These are phyloP conservation scores for Ciconia maguari DNA, from an alignment of 2,113 vertebrate genomes.

Conservation along the genomic window DNA sequence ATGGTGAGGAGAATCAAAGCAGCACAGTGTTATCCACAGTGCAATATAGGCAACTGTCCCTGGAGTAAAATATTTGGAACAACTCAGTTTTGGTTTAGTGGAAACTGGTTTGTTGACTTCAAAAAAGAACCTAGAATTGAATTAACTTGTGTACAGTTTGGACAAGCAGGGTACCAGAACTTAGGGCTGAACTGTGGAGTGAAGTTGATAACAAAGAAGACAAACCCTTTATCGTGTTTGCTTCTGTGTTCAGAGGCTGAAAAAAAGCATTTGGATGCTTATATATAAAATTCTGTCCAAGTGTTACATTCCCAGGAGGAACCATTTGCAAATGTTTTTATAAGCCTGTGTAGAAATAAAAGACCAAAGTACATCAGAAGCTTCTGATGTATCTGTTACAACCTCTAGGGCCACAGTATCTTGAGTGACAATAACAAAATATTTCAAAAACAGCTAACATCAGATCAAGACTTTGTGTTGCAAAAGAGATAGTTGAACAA, in stretches of 20 bases:
- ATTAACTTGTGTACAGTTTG: background rate
- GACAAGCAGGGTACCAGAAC: background rate
- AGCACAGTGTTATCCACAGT: background rate
- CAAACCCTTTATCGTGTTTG: background rate
- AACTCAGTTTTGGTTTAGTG: background rate
- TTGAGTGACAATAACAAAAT: background rate
- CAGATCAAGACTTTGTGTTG: background rate
- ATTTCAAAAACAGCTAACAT: background rate
- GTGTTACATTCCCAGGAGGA: background rate
- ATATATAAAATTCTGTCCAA: background rate
- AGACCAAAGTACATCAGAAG: background rate
- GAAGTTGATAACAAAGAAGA: background rate
- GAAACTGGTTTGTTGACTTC: background rate
- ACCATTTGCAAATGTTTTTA: background rate
- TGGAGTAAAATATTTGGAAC: background rate
- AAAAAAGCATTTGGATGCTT: background rate
- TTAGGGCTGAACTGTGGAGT: background rate
- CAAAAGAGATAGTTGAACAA: background rate
- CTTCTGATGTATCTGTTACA: background rate
- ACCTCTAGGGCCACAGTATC: background rate
- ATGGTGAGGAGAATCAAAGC: background rate
- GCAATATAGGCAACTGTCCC: background rate
- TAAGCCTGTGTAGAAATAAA: background rate
- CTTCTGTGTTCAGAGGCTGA: background rate
- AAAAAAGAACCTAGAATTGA: background rate